Base-by-base conservation (phyloP, 2,113 vertebrate genomes). In the Phrynosoma blainvillii region DNA sequence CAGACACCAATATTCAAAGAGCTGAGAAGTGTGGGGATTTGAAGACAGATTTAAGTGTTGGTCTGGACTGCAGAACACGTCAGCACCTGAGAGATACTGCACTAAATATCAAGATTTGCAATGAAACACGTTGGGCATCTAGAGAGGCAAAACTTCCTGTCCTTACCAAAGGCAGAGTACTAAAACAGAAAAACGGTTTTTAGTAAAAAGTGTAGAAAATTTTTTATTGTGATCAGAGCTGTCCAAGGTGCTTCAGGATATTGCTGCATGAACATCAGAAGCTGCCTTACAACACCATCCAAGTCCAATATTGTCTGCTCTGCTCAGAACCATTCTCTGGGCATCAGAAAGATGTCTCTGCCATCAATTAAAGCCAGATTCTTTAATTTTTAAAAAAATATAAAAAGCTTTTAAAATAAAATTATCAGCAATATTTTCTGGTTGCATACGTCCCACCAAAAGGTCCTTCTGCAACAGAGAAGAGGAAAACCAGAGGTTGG, bases 141-240 rank as follows among this genome's bases (percentile, higher is more conserved):
- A 80, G 56, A 82, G 12, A 36, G 4, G n/a, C 1, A 54, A 36
- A 78, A 21, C 59, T 47, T 21, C 40, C 66, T 54, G 20, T 7
- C 2, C 32, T 76, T 11, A 65, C 10, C 13, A 56, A 23, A 0
- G 30, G 5, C 75, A 1, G 0, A 21, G 59, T 52, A 84, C 27
- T 23, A 65, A 75, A 40, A 13, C 70, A 32, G 47, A 10, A 90
- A 7, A 82, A 79, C 84, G 25, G 3, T 66, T 25, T 83, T 89
- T 93, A 92, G 88, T 87, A 93, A 95, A 94, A 73, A 76, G 68
- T 52, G 86, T 92, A 95, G 89, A 95, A 95, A 95, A 93, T 40
- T 40, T 52, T 62, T 95, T 93, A 95, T 87, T 95, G 87, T 85
- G 81, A 74, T 14, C 32, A 66, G 91, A 94, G 23, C 30, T 86